A percentile compares a stretch with the other conserved stretches of the same genome.
Evolutionary conservation across 2,797 vertebrate species (phyloP).

Genomic region (Chaunax sp.): DNA sequence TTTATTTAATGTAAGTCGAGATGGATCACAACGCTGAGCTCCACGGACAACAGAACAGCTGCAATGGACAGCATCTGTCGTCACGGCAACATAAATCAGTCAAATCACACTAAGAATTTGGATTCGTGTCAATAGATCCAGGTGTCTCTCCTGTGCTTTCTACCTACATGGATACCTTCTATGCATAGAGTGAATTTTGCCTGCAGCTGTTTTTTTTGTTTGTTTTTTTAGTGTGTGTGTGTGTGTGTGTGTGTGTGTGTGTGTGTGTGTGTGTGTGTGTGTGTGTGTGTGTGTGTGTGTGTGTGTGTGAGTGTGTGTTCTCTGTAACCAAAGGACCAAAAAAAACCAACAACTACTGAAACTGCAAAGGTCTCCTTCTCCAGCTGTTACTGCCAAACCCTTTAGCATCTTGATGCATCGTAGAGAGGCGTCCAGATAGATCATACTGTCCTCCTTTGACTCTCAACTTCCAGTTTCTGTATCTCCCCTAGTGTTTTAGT

Average conservation of each 20-base stretch:
- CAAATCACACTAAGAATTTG: background rate
- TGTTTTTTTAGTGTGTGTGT: slow-evolving; percentile 39
- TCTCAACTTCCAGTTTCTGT: background rate
- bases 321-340: slow-evolving; percentile 50
- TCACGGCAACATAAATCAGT: background rate
- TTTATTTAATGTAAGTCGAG: slow-evolving; percentile 28
- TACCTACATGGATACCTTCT: slow-evolving; percentile 41
- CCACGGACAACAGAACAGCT: background rate
- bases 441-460: background rate
- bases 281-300: slow-evolving; percentile 9
- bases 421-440: slow-evolving; percentile 5
- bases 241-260: slow-evolving; percentile 18
- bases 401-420: background rate
- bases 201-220: slow-evolving; percentile 6
- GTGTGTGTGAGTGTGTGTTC: slow-evolving; percentile 2
- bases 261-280: slow-evolving; percentile 9
- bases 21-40: background rate
- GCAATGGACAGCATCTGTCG: background rate
- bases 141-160: slow-evolving; percentile 11
- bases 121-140: background rate
- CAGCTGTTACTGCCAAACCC: slow-evolving; percentile 63
- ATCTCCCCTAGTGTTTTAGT: background rate
- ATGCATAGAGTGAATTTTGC: background rate
- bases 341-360: slow-evolving; percentile 32
- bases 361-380: slow-evolving; percentile 15